Evolutionary conservation across 1,140 invertebrate species (phyloP), one percentile per base, ranked within the genome.

Genomic region (Drosophila ironensis): DNA sequence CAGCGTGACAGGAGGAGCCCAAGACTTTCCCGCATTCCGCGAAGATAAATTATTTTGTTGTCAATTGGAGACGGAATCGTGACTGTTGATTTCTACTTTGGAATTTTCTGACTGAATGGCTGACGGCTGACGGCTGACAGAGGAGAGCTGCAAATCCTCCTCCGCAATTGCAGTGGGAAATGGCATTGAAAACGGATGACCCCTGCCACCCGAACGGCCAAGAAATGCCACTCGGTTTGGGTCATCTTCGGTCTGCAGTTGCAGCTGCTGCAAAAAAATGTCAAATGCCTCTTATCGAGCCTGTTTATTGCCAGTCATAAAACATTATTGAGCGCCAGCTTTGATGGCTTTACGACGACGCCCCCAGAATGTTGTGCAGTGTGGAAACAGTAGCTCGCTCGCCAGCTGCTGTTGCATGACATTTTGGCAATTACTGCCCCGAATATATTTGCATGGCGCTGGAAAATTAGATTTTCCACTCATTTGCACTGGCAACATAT

Each of bases 391-490:
- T 52, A 57, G 56, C 48, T 47, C n/a, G 3, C n/a, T n/a, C n/a
- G n/a, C n/a, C 16, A 54, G 30, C 19, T 59, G 44, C 12, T 5
- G 16, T 20, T 33, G 59, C 38, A 47, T 73, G 63, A 80, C 75
- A 80, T 80, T 78, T 78, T 73, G 46, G 63, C 76, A 69, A 66
- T 66, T 66, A 52, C 44, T 37, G 24, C 14, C 56, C 28, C 16
- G 20, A 52, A 41, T 50, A 41, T 50, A 42, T 80, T 78, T 64
- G 75, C 75, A 80, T 78, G 56, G 20, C 30, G 45, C 57, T 81
- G 76, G 76, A 80, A 80, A 80, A 80, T 80, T 69, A 71, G 75
- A 80, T 80, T 80, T 80, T 80, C 75, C 75, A 73, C 75, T 80
- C 75, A 71, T 80, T 80, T 80, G 76, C 75, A 70, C 71, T 53